Evolutionary conservation across 2,113 vertebrate species (phyloP).

Genomic region (Prochilodus magdalenae): DNA sequence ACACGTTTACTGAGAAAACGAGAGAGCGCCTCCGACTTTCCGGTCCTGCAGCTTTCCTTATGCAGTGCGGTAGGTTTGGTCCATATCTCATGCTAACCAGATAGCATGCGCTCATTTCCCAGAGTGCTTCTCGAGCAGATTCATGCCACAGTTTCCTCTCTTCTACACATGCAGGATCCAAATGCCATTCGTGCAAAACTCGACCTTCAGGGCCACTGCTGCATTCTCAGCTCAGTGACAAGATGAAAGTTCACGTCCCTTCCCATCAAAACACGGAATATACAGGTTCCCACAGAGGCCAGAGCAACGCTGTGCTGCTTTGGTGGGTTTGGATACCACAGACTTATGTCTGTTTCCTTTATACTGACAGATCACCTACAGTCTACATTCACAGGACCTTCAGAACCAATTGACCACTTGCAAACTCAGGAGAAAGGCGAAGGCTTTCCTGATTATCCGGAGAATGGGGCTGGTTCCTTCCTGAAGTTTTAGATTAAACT

Average conservation of each 20-base stretch:
- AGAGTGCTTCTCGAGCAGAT: constrained; percentile 20
- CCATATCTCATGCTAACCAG: constrained; percentile 37
- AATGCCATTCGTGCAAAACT: constrained; percentile 28
- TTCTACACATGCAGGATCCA: constrained; percentile 51
- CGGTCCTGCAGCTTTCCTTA: constrained; percentile 29
- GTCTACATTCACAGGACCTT: no score
- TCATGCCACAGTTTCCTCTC: constrained; percentile 40
- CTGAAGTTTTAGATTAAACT: no score
- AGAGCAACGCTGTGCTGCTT: not conserved
- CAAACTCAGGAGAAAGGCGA: no score
- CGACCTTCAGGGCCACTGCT: constrained; percentile 6
- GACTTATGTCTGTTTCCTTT: no score
- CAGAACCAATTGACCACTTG: no score
- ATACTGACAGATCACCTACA: no score
- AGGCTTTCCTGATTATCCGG: no score
- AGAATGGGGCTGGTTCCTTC: no score
- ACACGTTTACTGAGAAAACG: constrained; percentile 44
- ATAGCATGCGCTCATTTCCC: constrained; percentile 45
- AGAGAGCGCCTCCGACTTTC: constrained; percentile 16
- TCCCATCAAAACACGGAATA: constrained; percentile 1
- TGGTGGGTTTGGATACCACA: constrained; percentile 1
- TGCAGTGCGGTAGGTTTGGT: constrained; percentile 23
- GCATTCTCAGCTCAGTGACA: constrained; percentile 54
- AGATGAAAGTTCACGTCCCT: constrained; percentile 59
- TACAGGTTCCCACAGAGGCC: constrained; percentile 55